A percentile compares a stretch with the other conserved stretches of the same genome.
These are phyloP conservation scores for Phthorimaea operculella DNA, from an alignment of 1,140 invertebrate species.

Conservation along the genomic window DNA sequence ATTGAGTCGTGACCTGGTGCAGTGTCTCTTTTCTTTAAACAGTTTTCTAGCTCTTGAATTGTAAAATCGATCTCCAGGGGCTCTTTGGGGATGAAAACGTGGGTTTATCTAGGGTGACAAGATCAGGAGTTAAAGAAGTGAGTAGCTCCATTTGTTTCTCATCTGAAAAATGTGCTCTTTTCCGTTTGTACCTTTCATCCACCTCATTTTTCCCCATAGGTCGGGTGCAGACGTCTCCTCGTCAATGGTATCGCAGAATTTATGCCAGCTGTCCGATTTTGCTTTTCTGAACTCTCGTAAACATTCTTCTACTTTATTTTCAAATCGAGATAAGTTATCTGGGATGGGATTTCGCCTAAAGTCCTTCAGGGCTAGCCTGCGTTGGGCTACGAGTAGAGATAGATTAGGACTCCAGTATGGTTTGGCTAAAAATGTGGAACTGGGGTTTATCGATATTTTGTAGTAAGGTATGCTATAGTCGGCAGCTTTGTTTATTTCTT, in stretches of 20 bases:
- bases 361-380: conserved; percentile 21
- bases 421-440: conserved; percentile 21
- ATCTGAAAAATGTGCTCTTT: background rate
- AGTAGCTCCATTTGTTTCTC: background rate
- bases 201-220: conserved; percentile 21
- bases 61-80: background rate
- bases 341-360: conserved; percentile 29
- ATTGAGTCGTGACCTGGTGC: conserved; percentile 13
- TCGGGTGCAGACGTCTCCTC: conserved; percentile 10
- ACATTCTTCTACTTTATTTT: conserved; percentile 12
- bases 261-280: conserved; percentile 13
- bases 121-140: background rate
- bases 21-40: conserved; percentile 17
- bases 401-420: conserved; percentile 23
- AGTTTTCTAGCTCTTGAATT: conserved; percentile 8
- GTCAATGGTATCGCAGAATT: conserved; percentile 17
- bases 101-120: background rate
- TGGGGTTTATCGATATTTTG: conserved; percentile 14
- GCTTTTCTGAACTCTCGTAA: conserved; percentile 9
- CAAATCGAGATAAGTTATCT: conserved; percentile 21
- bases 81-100: background rate
- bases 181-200: conserved; percentile 16
- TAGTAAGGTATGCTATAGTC: conserved; percentile 20
- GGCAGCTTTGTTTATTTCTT: conserved; percentile 14
- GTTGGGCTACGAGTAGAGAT: conserved; percentile 22